A percentile compares a stretch with the other conserved stretches of the same genome.
Evolutionary conservation across 2,888 invertebrate genomes (phyloP).

Genomic region (Caenorhabditis macrosperma): DNA sequence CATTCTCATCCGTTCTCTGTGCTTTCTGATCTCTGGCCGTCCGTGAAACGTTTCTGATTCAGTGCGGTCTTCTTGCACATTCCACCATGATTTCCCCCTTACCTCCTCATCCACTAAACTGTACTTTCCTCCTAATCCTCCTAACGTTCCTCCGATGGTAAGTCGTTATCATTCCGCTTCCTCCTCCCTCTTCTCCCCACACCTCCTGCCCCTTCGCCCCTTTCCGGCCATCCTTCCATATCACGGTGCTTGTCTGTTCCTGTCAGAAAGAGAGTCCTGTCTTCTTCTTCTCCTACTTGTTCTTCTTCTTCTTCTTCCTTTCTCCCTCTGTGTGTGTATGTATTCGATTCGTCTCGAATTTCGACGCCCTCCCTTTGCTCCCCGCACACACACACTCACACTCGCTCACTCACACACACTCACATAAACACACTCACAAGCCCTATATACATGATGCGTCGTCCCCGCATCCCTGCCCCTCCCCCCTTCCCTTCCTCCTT

Average conservation of each 20-base stretch:
- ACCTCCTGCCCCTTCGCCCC: neutral
- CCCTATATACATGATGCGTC: neutral
- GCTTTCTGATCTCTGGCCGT: neutral
- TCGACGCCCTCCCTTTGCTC: conserved; percentile 24
- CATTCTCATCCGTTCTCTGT: neutral
- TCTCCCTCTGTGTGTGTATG: conserved; percentile 40
- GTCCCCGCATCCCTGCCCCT: neutral
- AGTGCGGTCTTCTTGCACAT: neutral
- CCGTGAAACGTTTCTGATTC: neutral
- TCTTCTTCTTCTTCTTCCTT: conserved; percentile 23
- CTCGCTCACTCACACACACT: neutral
- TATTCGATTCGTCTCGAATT: conserved; percentile 54
- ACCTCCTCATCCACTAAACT: neutral
- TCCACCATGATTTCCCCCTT: neutral
- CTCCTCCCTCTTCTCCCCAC: conserved; percentile 4
- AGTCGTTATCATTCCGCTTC: neutral
- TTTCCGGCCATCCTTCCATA: neutral
- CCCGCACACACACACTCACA: neutral
- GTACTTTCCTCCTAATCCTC: neutral
- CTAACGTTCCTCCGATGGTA: neutral
- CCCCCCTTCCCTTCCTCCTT: conserved; percentile 18
- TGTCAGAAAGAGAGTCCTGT: conserved; percentile 1
- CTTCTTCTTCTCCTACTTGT: conserved; percentile 20
- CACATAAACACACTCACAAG: neutral
- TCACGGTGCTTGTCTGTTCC: conserved; percentile 2